Conservation (phyloP, 2,113 vertebrate genomes). For the Thunnus maccoyii region DNA sequence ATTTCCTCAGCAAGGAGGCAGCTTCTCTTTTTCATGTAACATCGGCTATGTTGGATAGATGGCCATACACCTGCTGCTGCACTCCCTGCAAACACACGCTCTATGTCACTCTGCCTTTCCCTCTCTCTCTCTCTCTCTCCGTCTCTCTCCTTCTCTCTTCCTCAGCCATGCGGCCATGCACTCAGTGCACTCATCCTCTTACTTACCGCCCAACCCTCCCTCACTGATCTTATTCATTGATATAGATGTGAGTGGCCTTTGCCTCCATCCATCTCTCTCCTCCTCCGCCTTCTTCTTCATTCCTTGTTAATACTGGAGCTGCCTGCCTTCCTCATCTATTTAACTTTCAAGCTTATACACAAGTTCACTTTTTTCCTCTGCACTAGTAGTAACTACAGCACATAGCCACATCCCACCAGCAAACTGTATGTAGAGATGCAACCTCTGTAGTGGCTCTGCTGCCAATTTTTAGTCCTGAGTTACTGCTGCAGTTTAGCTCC, state of each 20-base stretch:
- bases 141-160: constrained; percentile 9
- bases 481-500: constrained; percentile 26
- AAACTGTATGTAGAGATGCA: not conserved
- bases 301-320: constrained; percentile 25
- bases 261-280: constrained; percentile 54
- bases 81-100: constrained; percentile 28
- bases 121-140: constrained; percentile 34
- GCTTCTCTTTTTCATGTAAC: constrained; percentile 37
- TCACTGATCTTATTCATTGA: constrained; percentile 69
- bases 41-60: constrained; percentile 34
- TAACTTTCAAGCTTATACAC: constrained; percentile 21
- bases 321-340: constrained; percentile 51
- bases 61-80: constrained; percentile 50
- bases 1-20: constrained; percentile 49
- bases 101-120: constrained; percentile 12
- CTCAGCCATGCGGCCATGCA: constrained; percentile 27
- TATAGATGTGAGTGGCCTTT: constrained; percentile 71
- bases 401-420: constrained; percentile 9
- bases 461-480: constrained; percentile 1
- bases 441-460: constrained; percentile 2
- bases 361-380: constrained; percentile 1
- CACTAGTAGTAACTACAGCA: constrained; percentile 1
- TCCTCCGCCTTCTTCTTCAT: constrained; percentile 34
- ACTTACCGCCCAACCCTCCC: constrained; percentile 47
- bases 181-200: constrained; percentile 61